Percentiles rank a stretch among this genome's conserved stretches.
Conservation (phyloP, 2,888 invertebrate species). For the Platerodrilus igneus region DNA sequence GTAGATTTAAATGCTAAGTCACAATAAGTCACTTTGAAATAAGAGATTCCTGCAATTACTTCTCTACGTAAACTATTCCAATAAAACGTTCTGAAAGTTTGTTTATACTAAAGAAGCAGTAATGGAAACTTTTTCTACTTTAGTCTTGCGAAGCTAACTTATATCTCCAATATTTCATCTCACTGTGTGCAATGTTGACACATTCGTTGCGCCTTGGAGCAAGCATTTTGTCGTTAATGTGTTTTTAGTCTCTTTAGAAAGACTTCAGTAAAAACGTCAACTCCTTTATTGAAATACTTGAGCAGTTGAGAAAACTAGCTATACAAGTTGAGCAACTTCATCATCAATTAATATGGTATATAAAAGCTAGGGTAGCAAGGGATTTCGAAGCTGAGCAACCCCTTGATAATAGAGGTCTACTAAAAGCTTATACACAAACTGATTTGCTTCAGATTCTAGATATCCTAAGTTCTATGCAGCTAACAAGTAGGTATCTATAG, state of each 20-base stretch:
- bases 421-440: conserved; percentile 24
- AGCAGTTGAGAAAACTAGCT: conserved; percentile 3
- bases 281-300: conserved; percentile 4
- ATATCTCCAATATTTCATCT: conserved; percentile 10
- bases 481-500: conserved; percentile 23
- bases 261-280: not conserved
- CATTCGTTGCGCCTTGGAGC: conserved; percentile 5
- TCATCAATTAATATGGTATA: conserved; percentile 16
- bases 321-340: conserved; percentile 7
- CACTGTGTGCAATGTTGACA: conserved; percentile 14
- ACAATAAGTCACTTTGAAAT: no score
- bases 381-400: conserved; percentile 17
- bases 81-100: conserved; percentile 7
- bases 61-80: no score
- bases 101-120: no score
- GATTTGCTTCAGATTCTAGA: conserved; percentile 18
- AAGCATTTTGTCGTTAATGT: conserved; percentile 11
- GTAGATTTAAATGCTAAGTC: no score
- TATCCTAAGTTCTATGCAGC: conserved; percentile 20
- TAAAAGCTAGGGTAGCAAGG: conserved; percentile 15
- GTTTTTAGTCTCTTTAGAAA: conserved; percentile 12
- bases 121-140: conserved; percentile 8
- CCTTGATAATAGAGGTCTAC: conserved; percentile 21
- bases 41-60: no score
- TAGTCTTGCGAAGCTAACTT: conserved; percentile 6